phyloP scores from a whole-genome alignment of 2,888 invertebrate genomes.

The Pandemis heparana region DNA sequence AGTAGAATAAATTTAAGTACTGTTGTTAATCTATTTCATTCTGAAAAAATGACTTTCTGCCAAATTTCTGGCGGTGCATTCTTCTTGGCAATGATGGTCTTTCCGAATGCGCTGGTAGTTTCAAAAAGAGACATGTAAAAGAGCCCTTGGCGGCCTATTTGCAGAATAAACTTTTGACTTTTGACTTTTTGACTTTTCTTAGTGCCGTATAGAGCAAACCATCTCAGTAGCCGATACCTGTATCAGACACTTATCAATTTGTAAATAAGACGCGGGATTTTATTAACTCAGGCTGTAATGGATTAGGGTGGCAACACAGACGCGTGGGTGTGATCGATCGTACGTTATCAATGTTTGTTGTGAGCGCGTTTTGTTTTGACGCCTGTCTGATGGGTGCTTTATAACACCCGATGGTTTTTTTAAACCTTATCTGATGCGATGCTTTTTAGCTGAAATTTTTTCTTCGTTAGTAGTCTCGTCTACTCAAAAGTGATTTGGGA shows the following conservation, averaged over 20 bases:
- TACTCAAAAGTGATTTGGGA: too few species aligned
- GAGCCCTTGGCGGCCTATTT: too few species aligned
- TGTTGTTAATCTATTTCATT: too few species aligned
- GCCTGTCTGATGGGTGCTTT: constrained; percentile 48
- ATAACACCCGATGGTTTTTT: constrained; percentile 31
- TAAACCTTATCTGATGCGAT: neutral
- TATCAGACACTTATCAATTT: constrained; percentile 67
- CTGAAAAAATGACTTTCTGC: too few species aligned
- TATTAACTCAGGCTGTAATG: constrained; percentile 75
- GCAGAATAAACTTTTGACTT: too few species aligned
- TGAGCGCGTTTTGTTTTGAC: constrained; percentile 53
- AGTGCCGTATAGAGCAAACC: constrained; percentile 34
- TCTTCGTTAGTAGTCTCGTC: too few species aligned
- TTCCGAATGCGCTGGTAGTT: too few species aligned
- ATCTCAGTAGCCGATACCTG: constrained; percentile 63
- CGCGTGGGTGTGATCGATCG: constrained; percentile 70
- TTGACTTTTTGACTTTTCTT: too few species aligned
- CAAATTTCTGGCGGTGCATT: too few species aligned
- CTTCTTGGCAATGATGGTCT: too few species aligned
- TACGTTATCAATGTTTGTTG: constrained; percentile 42
- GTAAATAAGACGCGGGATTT: constrained; percentile 72
- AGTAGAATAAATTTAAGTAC: too few species aligned
- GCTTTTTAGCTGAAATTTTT: neutral
- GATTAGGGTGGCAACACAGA: constrained; percentile 59
- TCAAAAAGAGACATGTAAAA: too few species aligned